Percentiles rank a stretch among this genome's conserved stretches.
Conservation (phyloP, 1,140 invertebrate species). For the Phthorimaea operculella region DNA sequence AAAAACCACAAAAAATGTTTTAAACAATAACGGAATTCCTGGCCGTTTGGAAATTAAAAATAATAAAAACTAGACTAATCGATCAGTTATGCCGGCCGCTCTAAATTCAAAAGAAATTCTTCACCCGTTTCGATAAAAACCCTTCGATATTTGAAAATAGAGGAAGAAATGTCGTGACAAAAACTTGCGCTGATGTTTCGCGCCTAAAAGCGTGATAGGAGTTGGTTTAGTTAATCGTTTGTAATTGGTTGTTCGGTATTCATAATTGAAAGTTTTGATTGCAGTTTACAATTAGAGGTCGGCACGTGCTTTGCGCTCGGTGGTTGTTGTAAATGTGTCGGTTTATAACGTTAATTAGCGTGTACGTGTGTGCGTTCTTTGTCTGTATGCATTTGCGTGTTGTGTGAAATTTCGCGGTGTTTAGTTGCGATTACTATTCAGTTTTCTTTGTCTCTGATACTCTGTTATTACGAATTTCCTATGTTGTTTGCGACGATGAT, state of each 20-base stretch:
- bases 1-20: conserved; percentile 18
- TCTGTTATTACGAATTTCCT: not conserved
- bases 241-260: conserved; percentile 9
- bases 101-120: conserved; percentile 44
- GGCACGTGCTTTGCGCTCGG: conserved; percentile 36
- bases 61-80: conserved; percentile 35
- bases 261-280: conserved; percentile 51
- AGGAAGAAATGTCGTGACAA: not conserved
- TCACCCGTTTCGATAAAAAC: conserved; percentile 41
- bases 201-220: not conserved
- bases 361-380: conserved; percentile 42
- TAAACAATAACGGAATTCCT: conserved; percentile 18
- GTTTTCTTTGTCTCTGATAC: conserved; percentile 4
- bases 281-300: conserved; percentile 24
- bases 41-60: conserved; percentile 18
- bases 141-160: not conserved
- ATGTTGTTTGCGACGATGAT: too few relatives aligned
- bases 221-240: not conserved
- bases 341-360: conserved; percentile 65
- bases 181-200: conserved; percentile 1
- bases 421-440: not conserved
- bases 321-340: conserved; percentile 61
- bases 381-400: conserved; percentile 36
- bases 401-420: conserved; percentile 18
- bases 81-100: conserved; percentile 35